These are phyloP conservation scores for Diplodus puntazzo DNA, from an alignment of 2,797 vertebrate genomes.

Conservation along the genomic window DNA sequence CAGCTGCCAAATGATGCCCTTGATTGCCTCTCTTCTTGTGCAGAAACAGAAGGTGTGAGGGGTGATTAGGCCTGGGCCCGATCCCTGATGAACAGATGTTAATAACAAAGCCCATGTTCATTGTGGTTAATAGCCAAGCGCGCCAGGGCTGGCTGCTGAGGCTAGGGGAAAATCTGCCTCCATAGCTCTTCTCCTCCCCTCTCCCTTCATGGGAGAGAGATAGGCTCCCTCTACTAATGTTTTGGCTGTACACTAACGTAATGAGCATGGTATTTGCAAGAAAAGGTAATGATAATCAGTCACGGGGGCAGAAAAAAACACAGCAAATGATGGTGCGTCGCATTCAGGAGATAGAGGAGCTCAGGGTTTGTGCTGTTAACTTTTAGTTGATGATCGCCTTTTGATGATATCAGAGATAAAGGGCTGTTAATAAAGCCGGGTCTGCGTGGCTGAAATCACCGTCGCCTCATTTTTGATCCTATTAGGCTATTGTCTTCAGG, in stretches of 20 bases:
- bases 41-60: slow-evolving; percentile 95
- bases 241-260: slow-evolving; percentile 87
- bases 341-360: slow-evolving; percentile 81
- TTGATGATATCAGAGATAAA: slow-evolving; percentile 83
- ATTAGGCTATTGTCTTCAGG: slow-evolving; percentile 69
- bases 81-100: slow-evolving; percentile 92
- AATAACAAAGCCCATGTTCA: slow-evolving; percentile 92
- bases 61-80: slow-evolving; percentile 90
- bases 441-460: slow-evolving; percentile 66
- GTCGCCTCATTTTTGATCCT: slow-evolving; percentile 75
- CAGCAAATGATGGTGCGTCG: slow-evolving; percentile 82
- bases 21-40: slow-evolving; percentile 92
- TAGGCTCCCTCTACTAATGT: slow-evolving; percentile 84
- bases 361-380: slow-evolving; percentile 84
- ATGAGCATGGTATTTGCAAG: slow-evolving; percentile 90
- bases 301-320: slow-evolving; percentile 79
- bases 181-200: slow-evolving; percentile 83
- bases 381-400: slow-evolving; percentile 83
- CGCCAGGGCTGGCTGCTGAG: slow-evolving; percentile 89
- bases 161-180: slow-evolving; percentile 88
- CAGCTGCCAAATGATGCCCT: slow-evolving; percentile 94
- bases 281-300: slow-evolving; percentile 91
- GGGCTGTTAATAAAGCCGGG: slow-evolving; percentile 79
- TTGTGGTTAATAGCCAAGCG: slow-evolving; percentile 90
- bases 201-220: slow-evolving; percentile 85